phyloP scores from a whole-genome alignment of 2,113 vertebrate genomes.

The Prunella fulvescens region DNA sequence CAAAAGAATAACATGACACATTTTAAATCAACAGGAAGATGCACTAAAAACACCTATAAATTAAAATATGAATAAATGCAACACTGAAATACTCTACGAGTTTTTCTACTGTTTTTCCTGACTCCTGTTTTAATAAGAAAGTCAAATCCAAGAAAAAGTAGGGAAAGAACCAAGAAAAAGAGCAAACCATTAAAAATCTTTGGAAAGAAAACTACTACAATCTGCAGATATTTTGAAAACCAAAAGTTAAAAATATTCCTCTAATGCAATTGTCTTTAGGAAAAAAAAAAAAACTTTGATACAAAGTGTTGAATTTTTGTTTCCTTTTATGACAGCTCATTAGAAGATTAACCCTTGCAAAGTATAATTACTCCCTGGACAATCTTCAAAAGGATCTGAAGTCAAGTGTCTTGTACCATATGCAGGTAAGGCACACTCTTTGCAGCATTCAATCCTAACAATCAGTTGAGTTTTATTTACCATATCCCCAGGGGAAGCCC shows the following conservation, averaged over 20 bases:
- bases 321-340: neutral
- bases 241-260: neutral
- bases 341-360: neutral
- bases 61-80: neutral
- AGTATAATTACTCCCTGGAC: neutral
- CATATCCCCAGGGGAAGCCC: rapidly evolving
- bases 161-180: rapidly evolving
- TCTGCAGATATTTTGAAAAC: neutral
- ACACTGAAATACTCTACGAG: neutral
- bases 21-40: neutral
- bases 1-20: neutral
- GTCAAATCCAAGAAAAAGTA: neutral
- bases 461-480: neutral
- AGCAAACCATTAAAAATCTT: neutral
- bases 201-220: rapidly evolving
- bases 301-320: neutral
- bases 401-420: neutral
- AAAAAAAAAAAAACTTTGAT: neutral
- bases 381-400: neutral
- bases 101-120: neutral
- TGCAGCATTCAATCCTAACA: rapidly evolving
- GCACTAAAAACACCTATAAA: neutral
- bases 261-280: neutral
- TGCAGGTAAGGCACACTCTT: neutral
- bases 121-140: neutral